A percentile compares a stretch with the other conserved stretches of the same genome.
phyloP scores from a whole-genome alignment of 2,113 vertebrate genomes.

The Furnarius figulus region DNA sequence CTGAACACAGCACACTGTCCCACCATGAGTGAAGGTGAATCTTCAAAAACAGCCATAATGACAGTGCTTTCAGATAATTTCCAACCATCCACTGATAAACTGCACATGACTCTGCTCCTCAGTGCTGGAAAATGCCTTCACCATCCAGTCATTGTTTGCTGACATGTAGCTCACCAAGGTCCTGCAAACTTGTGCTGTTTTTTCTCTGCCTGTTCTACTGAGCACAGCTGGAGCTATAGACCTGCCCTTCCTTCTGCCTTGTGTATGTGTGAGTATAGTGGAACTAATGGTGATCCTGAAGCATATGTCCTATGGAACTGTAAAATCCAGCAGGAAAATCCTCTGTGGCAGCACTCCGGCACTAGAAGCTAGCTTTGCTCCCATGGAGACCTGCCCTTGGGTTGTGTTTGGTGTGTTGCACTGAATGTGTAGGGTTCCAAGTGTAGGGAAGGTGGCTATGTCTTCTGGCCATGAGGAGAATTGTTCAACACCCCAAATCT shows the following conservation, averaged over 20 bases:
- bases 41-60: background rate
- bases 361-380: background rate
- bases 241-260: background rate
- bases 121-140: background rate
- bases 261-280: rapidly evolving
- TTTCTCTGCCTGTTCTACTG: background rate
- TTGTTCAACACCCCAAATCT: background rate
- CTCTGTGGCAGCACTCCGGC: background rate
- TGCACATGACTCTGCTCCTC: background rate
- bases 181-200: background rate
- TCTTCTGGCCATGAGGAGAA: background rate
- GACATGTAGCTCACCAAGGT: background rate
- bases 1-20: background rate
- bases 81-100: background rate
- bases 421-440: background rate
- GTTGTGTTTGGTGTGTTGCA: background rate
- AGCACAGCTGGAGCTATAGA: background rate
- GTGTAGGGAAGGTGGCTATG: background rate
- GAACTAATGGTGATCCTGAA: background rate
- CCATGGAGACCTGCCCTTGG: background rate
- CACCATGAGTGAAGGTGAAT: background rate
- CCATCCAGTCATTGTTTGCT: rapidly evolving
- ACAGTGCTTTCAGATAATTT: background rate
- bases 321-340: background rate
- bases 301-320: background rate